Conservation (phyloP, 1,140 invertebrate species). For the Drosophila virilis region DNA sequence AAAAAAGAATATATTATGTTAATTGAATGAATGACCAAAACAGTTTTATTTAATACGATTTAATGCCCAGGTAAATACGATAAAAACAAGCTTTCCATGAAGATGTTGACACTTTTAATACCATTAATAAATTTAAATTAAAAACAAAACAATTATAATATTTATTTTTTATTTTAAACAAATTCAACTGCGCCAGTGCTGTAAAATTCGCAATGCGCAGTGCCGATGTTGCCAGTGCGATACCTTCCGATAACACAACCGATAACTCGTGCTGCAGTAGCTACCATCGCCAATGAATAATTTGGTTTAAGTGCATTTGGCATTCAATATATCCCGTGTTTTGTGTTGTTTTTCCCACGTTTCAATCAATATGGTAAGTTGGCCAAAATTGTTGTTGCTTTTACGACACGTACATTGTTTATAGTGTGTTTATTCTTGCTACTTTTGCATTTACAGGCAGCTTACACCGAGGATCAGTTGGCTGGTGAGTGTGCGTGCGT, state of each 20-base stretch:
- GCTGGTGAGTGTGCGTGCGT: slow-evolving; percentile 89
- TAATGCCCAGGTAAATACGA: no score
- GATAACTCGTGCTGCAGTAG: slow-evolving; percentile 9
- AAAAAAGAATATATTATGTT: no score
- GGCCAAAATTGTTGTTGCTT: not conserved
- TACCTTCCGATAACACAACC: slow-evolving; percentile 14
- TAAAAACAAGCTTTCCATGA: no score
- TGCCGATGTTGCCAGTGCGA: slow-evolving; percentile 1
- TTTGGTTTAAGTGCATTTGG: slow-evolving; percentile 51
- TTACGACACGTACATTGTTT: not conserved
- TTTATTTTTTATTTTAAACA: not conserved
- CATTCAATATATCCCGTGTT: slow-evolving; percentile 63
- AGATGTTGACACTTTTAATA: no score
- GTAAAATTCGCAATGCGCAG: not conserved
- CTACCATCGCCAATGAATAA: slow-evolving; percentile 36
- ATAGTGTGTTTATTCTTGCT: slow-evolving; percentile 29
- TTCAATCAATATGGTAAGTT: slow-evolving; percentile 72
- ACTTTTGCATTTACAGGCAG: slow-evolving; percentile 88
- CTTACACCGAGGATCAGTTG: slow-evolving; percentile 95
- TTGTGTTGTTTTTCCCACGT: slow-evolving; percentile 64
- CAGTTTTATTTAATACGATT: no score
- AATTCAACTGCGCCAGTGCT: not conserved
- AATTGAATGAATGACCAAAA: no score
- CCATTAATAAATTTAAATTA: not conserved
- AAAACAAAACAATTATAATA: not conserved